Evolutionary conservation across 2,797 vertebrate species (phyloP).

Genomic region (Mormyrops attenuatus): DNA sequence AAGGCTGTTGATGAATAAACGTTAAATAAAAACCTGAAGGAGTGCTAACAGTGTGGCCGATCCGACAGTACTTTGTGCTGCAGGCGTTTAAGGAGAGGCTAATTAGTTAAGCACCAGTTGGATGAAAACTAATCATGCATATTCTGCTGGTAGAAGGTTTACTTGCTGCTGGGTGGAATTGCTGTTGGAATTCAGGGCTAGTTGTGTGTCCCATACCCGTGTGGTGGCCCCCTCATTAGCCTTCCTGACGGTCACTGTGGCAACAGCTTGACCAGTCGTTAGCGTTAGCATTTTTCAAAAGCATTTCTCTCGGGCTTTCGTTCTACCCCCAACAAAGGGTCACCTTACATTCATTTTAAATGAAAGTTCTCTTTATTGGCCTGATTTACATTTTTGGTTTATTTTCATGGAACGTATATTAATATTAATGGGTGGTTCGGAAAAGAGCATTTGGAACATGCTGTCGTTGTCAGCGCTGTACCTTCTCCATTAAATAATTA

Average conservation of each 20-base stretch:
- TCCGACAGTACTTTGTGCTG: neutral
- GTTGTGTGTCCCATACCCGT: neutral
- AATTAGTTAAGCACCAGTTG: neutral
- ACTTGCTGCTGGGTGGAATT: neutral
- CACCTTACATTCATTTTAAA: neutral
- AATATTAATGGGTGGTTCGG: neutral
- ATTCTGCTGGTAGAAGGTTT: neutral
- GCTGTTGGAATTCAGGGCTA: neutral
- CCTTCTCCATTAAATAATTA: neutral
- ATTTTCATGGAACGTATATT: neutral
- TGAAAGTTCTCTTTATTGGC: neutral
- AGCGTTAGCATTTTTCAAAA: neutral
- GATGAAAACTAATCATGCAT: neutral
- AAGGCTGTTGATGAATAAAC: neutral
- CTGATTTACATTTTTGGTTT: neutral
- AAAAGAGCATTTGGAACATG: neutral
- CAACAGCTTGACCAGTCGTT: conserved; percentile 4
- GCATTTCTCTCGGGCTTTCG: neutral
- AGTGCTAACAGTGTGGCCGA: neutral
- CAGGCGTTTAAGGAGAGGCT: neutral
- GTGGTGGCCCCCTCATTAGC: neutral
- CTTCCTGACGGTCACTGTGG: neutral
- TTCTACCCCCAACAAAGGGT: neutral
- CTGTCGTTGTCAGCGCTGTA: neutral
- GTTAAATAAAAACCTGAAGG: neutral